Percentiles rank a stretch among this genome's conserved stretches.
phyloP scores from a whole-genome alignment of 1,140 invertebrate species.

The Bombus impatiens region DNA sequence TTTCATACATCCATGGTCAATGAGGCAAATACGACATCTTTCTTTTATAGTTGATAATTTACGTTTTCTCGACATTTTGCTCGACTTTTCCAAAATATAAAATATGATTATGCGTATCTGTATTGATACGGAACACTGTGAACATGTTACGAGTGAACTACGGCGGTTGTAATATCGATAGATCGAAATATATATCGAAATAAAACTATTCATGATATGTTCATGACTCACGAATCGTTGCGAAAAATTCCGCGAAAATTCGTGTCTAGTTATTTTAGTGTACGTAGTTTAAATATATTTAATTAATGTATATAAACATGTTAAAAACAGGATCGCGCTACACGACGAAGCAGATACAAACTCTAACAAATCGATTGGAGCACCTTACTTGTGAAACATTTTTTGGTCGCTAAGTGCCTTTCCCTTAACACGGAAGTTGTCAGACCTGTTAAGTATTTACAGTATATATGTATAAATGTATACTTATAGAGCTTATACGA shows the following conservation, averaged over 20 bases:
- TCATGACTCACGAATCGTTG: neutral
- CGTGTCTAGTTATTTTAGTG: neutral
- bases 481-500: too few species aligned
- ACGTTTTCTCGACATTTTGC: constrained; percentile 74
- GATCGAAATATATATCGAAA: neutral
- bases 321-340: too few species aligned
- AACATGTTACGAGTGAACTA: neutral
- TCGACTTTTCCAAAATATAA: neutral
- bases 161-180: neutral
- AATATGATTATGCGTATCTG: neutral
- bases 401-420: too few species aligned
- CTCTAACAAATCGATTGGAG: too few species aligned
- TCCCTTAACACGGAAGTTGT: too few species aligned
- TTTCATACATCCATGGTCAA: constrained; percentile 71
- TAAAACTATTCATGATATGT: neutral
- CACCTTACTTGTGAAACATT: too few species aligned
- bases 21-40: constrained; percentile 76
- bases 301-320: neutral
- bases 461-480: too few species aligned
- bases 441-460: too few species aligned
- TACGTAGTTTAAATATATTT: neutral
- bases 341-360: too few species aligned
- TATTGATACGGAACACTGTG: constrained; percentile 21
- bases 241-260: neutral
- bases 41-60: constrained; percentile 65